phyloP scores from a whole-genome alignment of 2,888 invertebrate species.

The Caenorhabditis virilis region DNA sequence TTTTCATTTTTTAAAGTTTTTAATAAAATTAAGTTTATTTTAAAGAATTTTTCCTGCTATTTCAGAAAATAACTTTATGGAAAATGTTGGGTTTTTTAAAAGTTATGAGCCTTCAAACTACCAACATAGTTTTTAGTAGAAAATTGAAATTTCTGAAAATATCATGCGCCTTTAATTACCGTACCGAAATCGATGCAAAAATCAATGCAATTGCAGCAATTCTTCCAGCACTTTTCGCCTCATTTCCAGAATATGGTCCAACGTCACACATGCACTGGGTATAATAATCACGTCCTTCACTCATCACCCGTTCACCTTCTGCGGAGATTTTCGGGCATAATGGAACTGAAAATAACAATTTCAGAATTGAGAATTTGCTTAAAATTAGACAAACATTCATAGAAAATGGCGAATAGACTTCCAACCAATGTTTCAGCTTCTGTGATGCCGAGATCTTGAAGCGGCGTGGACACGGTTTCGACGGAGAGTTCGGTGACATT shows the following conservation, averaged over 20 bases:
- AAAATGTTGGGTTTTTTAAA: too few species aligned
- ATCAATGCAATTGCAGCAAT: conserved; percentile 27
- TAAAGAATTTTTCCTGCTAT: too few species aligned
- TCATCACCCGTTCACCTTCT: conserved; percentile 8
- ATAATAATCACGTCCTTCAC: conserved; percentile 24
- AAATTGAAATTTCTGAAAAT: too few species aligned
- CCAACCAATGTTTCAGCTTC: conserved; percentile 29
- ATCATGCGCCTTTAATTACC: not conserved
- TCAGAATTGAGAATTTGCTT: too few species aligned
- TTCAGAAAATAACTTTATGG: too few species aligned
- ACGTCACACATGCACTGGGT: conserved; percentile 24
- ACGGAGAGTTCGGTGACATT: conserved; percentile 28
- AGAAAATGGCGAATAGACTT: conserved; percentile 31
- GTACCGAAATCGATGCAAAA: conserved; percentile 23
- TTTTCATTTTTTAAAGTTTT: too few species aligned
- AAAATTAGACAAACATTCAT: conserved; percentile 27
- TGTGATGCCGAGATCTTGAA: conserved; percentile 20
- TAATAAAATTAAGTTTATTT: too few species aligned
- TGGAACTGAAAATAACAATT: conserved; percentile 29
- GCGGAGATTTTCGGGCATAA: conserved; percentile 22
- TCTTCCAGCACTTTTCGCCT: conserved; percentile 18
- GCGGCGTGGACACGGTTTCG: conserved; percentile 30
- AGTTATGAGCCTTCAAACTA: too few species aligned
- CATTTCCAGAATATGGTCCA: conserved; percentile 16
- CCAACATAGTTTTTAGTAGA: too few species aligned